Evolutionary conservation across 2,797 vertebrate genomes (phyloP), one percentile per base, ranked within the genome.

Genomic region (Setipinna tenuifilis): DNA sequence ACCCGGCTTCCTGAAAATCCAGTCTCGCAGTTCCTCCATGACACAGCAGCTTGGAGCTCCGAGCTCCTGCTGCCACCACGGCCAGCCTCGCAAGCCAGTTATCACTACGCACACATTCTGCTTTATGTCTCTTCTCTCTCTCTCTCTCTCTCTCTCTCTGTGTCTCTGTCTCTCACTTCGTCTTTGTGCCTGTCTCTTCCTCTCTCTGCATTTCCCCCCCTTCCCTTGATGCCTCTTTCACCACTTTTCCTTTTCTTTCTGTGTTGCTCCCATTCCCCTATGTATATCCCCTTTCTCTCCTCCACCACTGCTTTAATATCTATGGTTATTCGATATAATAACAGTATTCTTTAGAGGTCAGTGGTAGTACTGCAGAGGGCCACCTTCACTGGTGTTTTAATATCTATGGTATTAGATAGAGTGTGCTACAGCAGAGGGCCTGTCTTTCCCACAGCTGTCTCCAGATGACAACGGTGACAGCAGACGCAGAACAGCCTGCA

Each of bases 191-290:
- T 71, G 16, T 28, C 85, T 62, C 46, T 54, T 59, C 50, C 57
- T 48, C 71, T 81, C 12, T 41, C 75, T 6, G 41, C n/a, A 61
- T 86, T 84, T 87, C 58, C 16, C 87, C 62, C 48, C 35, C 44
- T 50, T 87, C 84, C 14, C 50, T 54, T 54, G 50, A 54, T 75
- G 87, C 87, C 11, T 1, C 14, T 71, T 12, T 17, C 86, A 86
- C 65, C 83, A 81, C 59, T 87, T 87, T 86, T 87, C 87, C 89
- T 82, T 84, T 6, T 83, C 89, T 44, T 41, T 83, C 82, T 86
- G 62, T 48, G 46, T 75, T 14, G 9, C 35, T 46, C 11, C 31
- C 58, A 61, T 0, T 25, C 41, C 17, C 46, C 81, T 25, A 41
- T 41, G 35, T 41, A 41, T 41, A 2, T 41, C 35, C 35, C 35